Base-by-base conservation (phyloP, 2,888 invertebrate species). In the Orthonychiurus folsomi region DNA sequence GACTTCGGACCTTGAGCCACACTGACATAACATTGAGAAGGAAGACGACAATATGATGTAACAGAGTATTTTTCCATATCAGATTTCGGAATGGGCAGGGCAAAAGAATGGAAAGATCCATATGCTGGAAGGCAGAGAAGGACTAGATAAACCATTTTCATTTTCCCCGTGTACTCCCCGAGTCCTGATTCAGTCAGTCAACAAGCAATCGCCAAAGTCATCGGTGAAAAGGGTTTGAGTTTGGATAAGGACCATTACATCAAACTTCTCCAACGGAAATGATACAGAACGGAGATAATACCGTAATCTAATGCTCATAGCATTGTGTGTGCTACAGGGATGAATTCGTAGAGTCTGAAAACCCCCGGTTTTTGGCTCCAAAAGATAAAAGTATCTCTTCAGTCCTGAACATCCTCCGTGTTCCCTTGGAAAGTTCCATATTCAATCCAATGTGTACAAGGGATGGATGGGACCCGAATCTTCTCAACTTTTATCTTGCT, bases 211-310 rank as follows among this genome's bases (percentile, higher is more conserved):
- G 37, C 37, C 5, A 37, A 37, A 37, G 37, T 37, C 37, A 37
- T 37, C 37, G 37, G 37, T 37, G 37, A 37, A 37, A 37, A 37
- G 37, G 37, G 37, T 37, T 37, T 37, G 37, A 15, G n/a, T n/a
- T 37, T 37, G 37, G 37, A 37, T 37, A 37, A 37, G 37, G 37
- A 37, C 37, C 37, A 37, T 37, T 37, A 37, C 37, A 37, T 37
- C 37, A 37, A 37, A 37, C 37, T 37, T 37, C 37, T 37, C 9
- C 9, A 37, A 37, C n/a, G 37, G 37, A 37, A 37, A 37, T 37
- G 37, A 37, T 37, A 37, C 37, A 37, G 37, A 37, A 37, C 37
- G 37, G 5, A 37, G 37, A 37, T 37, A 37, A 37, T 37, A 15
- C n/a, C 15, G 37, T 37, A 37, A 37, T 37, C 37, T 37, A 37